These are phyloP conservation scores for Tapirus indicus DNA, from an alignment of 2,797 vertebrate genomes.

Conservation along the genomic window DNA sequence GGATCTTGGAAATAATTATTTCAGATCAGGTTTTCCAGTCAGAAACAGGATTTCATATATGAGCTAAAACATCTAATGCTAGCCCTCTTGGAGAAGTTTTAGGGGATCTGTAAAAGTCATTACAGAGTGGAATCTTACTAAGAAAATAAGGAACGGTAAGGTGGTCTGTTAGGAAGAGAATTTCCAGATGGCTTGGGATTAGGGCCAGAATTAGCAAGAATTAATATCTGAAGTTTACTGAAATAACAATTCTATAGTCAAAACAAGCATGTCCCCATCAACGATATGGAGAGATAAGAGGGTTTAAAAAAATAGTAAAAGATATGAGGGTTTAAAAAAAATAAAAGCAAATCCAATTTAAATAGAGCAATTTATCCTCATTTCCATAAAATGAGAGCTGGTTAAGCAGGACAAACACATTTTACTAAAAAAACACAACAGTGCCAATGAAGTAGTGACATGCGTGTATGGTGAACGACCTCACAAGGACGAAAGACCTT, in stretches of 20 bases:
- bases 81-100: background rate
- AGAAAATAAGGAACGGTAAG: background rate
- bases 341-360: slow-evolving; percentile 36
- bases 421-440: background rate
- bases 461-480: background rate
- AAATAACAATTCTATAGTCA: slow-evolving; percentile 32
- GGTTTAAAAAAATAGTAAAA: background rate
- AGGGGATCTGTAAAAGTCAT: background rate
- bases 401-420: slow-evolving; percentile 16
- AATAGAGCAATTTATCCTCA: background rate
- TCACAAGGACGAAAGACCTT: slow-evolving; percentile 40
- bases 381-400: slow-evolving; percentile 34
- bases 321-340: background rate
- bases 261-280: background rate
- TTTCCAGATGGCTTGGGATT: background rate
- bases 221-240: slow-evolving; percentile 42
- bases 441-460: background rate
- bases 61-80: background rate
- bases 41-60: slow-evolving; percentile 29
- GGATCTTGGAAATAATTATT: slow-evolving; percentile 38
- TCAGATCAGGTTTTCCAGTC: slow-evolving; percentile 17
- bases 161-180: background rate
- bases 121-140: background rate
- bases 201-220: slow-evolving; percentile 10
- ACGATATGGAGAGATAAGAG: background rate